Base-by-base conservation (phyloP, 2,113 vertebrate species). In the Macaca mulatta region DNA sequence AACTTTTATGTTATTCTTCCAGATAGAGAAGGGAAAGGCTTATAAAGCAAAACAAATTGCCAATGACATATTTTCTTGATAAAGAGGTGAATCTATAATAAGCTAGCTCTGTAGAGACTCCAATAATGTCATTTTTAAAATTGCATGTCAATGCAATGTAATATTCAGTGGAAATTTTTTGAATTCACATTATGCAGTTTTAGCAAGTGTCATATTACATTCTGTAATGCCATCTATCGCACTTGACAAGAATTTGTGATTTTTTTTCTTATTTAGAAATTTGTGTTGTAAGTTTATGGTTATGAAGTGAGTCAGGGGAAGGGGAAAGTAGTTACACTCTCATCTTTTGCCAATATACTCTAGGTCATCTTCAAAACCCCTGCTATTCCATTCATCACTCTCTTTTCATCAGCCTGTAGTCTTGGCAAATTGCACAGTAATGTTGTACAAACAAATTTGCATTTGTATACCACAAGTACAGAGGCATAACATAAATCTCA, bases 41-140 rank as follows among this genome's bases (percentile, higher is more conserved):
- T 79, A 90, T 67, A 97, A 97, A 98, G 45, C 48, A 96, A 98
- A 98, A 96, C 86, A 97, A 97, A 97, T 96, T 97, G 97, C 61
- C 94, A 97, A 55, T 94, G 94, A 94, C 91, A 97, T 96, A 84
- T 91, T 96, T 97, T 93, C 1, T 20, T 86, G 61, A 95, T 84
- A 93, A 90, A 94, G 61, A 97, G 22, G 40, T 82, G 40, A 94
- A 81, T 82, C 27, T 93, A 61, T 94, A 82, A 90, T 50, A 94
- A 50, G n/a, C n/a, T 72, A 97, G 61, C 50, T 97, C 69, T 97
- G 74, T 88, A 96, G 95, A 98, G 96, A 23, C 67, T 35, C 81
- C 32, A 67, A 92, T 91, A 93, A 94, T 92, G 92, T 96, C 93
- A 95, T 96, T 98, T 97, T 97, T 50, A 95, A 98, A 98, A 98